Percentiles rank a stretch among this genome's conserved stretches.
Conservation (phyloP, 2,113 vertebrate genomes). For the Pampusana beccarii region DNA sequence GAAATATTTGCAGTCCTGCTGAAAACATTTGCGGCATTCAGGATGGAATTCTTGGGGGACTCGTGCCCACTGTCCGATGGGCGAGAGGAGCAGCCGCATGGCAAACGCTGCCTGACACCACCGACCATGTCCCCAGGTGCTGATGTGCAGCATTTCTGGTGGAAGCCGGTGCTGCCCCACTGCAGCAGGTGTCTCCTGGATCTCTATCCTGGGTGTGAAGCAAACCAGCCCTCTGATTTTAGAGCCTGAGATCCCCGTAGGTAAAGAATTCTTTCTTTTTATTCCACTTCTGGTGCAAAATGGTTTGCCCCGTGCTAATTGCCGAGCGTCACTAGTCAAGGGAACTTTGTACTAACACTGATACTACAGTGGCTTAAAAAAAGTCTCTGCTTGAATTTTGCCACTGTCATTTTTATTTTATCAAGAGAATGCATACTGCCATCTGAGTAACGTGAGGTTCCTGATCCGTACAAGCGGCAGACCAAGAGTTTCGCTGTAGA, state of each 20-base stretch:
- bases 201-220: accelerated
- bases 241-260: neutral
- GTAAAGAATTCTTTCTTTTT: neutral
- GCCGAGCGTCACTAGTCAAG: neutral
- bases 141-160: accelerated
- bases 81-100: neutral
- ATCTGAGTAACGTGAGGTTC: neutral
- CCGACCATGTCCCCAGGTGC: neutral
- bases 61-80: accelerated
- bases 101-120: neutral
- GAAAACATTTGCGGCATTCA: neutral
- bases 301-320: too few relatives aligned
- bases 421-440: neutral
- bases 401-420: neutral
- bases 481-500: neutral
- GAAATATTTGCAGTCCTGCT: neutral
- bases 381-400: neutral
- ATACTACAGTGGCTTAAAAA: neutral
- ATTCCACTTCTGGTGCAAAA: neutral
- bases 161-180: neutral
- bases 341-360: neutral
- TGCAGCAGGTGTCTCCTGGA: neutral
- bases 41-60: neutral
- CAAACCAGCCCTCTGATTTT: neutral
- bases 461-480: neutral